Conservation (phyloP, 2,888 invertebrate genomes). For the Erynnis tages region DNA sequence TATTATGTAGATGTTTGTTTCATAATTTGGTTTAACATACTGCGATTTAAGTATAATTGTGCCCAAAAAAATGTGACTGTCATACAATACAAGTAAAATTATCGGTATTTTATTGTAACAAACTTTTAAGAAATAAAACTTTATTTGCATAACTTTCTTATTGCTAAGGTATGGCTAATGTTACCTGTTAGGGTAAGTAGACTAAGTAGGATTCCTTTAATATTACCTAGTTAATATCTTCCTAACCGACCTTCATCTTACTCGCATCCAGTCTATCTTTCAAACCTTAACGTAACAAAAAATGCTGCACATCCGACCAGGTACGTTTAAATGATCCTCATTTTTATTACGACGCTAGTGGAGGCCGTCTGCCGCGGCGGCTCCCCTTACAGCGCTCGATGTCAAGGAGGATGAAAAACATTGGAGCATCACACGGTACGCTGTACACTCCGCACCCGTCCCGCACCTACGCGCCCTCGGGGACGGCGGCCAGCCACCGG, state of each 20-base stretch:
- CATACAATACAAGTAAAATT: no score
- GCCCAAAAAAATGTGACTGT: no score
- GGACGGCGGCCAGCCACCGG: conserved; percentile 52
- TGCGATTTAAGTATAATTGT: no score
- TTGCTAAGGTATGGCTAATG: conserved; percentile 1
- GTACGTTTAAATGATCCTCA: conserved; percentile 45
- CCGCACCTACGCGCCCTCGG: conserved; percentile 67
- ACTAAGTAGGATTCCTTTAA: no score
- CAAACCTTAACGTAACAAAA: conserved; percentile 15
- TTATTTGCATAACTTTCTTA: no score
- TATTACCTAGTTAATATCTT: neutral
- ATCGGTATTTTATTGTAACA: no score
- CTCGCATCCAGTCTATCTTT: neutral
- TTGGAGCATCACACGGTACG: conserved; percentile 56
- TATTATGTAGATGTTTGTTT: no score
- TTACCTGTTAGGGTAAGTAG: no score
- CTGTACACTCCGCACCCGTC: conserved; percentile 64
- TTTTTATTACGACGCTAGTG: conserved; percentile 44
- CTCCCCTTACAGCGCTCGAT: conserved; percentile 39
- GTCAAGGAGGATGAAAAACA: conserved; percentile 53
- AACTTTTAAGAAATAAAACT: no score
- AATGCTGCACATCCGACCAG: conserved; percentile 25
- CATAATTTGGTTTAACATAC: no score
- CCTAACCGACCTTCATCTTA: conserved; percentile 1
- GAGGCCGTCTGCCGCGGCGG: conserved; percentile 48